Base-by-base conservation (phyloP, 2,797 vertebrate genomes). In the Coracias cyanogaster region DNA sequence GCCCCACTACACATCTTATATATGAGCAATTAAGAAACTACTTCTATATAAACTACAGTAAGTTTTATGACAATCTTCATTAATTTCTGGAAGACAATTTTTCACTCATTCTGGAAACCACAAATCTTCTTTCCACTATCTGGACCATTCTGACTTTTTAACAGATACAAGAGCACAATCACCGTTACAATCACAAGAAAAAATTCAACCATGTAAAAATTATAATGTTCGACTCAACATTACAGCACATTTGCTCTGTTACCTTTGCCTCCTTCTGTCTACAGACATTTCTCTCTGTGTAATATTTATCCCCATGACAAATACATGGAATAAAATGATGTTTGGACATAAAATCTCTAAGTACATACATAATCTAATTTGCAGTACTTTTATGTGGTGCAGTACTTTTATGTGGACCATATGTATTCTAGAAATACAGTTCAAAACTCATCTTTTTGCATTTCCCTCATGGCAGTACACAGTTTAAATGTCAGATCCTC, bases 21-120 rank as follows among this genome's bases (percentile, higher is more conserved):
- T 65, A 65, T 37, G 28, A 84, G 83, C 66, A 86, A 71, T 91
- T 88, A 91, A 81, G 65, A 86, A 96, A 54, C 51, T 73, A 58
- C 65, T 88, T 74, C 66, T 71, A 82, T 39, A 82, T 83, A 88
- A 95, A 78, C 51, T 58, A n/a, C 54, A 88, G 46, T 26, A 86
- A 93, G n/a, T 12, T 93, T 81, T 79, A 86, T 60, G 35, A 58
- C 19, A 93, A 79, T 58, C 73, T 84, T 62, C 66, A 83, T 60
- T 89, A 90, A 89, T 78, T 74, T 33, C 61, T 71, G 52, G 3
- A 69, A 72, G 81, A 76, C 16, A 71, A 9, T 2, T 84, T 76
- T 80, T 69, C 46, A 76, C 13, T 82, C 26, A 12, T 88, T 73
- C 51, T 84, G 62, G 24, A 89, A 94, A 73, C 17, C 19, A 46